Base-by-base conservation (phyloP, 2,888 invertebrate genomes). In the Tachina lurida region DNA sequence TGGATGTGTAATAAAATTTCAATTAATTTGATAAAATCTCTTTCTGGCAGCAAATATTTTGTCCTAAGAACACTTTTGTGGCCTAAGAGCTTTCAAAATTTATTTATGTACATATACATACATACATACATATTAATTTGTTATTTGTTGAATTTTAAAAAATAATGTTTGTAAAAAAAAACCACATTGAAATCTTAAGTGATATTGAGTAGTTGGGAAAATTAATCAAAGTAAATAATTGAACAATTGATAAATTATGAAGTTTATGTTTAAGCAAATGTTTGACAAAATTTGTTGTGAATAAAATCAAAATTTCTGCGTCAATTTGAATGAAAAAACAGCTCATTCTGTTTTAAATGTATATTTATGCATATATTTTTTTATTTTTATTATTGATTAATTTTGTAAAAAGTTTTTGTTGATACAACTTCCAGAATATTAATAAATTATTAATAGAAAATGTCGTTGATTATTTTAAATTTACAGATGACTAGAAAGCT, bases 1-100 rank as follows among this genome's bases (percentile, higher is more conserved):
- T 31, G 7, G 52, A 70, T 54, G 47, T 68, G 75, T 56, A 49
- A 67, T 17, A 49, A 70, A 49, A 65, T 65, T 71, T 65, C 70
- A 84, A 84, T 84, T 84, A 79, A 75, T 71, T 58, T 75, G 75
- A 84, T 84, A 79, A 79, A 84, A 79, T 79, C 75, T 63, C 15
- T 31, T 17, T 22, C 8, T 31, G 19, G 2, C 49, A 39, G 2
- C 31, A 52, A 10, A 68, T 65, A 45, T 74, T 22, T 62, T 22
- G 43, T 74, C n/a, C 31, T 19, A 39, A 60, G 17, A 22, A 39
- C 62, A 70, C 52, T 70, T 63, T 31, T 22, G n/a, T 41, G 3
- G 43, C 15, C 13, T 17, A 9, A n/a, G n/a, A 10, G 13, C 12
- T 49, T 39, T 47, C 10, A 2, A 47, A n/a, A 47, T n/a, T 13